Evolutionary conservation across 2,113 vertebrate species (phyloP).

Genomic region (Turdus rufiventris): DNA sequence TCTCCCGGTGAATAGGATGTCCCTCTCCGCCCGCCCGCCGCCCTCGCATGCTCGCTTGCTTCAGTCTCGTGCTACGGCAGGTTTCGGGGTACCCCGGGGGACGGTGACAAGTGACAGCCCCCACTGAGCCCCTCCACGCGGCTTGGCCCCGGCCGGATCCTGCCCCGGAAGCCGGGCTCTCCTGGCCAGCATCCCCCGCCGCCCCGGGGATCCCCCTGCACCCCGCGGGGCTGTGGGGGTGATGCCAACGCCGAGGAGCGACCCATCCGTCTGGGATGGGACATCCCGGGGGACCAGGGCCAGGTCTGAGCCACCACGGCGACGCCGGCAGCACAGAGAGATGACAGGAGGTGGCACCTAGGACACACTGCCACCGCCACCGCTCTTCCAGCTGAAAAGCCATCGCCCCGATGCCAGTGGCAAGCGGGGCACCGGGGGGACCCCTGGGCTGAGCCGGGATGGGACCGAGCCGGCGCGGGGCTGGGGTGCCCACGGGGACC

Average conservation of each 20-base stretch:
- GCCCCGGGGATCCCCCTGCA: accelerated
- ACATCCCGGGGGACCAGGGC: neutral
- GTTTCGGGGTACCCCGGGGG: neutral
- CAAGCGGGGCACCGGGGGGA: neutral
- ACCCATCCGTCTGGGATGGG: neutral
- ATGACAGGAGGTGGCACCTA: neutral
- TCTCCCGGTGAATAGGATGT: neutral
- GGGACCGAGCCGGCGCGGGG: neutral
- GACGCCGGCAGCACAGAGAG: neutral
- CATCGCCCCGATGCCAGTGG: neutral
- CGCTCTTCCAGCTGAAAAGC: conserved; percentile 9
- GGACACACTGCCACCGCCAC: neutral
- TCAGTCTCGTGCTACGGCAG: conserved; percentile 58
- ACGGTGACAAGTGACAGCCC: neutral
- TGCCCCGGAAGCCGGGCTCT: neutral
- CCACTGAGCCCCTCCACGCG: neutral
- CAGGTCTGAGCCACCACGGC: neutral
- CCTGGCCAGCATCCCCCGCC: neutral
- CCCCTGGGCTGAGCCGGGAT: neutral
- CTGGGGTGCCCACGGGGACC: neutral
- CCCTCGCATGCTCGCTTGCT: conserved; percentile 68
- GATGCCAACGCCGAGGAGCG: neutral
- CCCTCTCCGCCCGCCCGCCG: neutral
- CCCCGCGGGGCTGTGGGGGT: accelerated
- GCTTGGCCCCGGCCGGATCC: neutral